Conservation (phyloP, 2,797 vertebrate species). For the Gallinago solitaria region DNA sequence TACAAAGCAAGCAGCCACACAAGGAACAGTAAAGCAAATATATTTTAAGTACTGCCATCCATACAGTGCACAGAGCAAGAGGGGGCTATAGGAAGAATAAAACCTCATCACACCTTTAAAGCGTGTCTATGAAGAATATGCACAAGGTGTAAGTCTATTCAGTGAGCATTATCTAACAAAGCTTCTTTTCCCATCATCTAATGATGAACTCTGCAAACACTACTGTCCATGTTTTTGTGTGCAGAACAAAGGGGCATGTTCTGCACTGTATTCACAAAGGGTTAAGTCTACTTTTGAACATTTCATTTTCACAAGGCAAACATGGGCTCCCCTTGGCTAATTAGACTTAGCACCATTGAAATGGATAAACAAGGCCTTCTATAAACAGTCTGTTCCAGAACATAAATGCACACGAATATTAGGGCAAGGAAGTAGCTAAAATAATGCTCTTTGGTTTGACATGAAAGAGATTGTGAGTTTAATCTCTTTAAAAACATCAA, state of each 20-base stretch:
- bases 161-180: not conserved
- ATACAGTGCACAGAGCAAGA: not conserved
- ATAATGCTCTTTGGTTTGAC: not conserved
- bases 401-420: not conserved
- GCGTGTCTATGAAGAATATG: not conserved
- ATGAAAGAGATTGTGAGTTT: not conserved
- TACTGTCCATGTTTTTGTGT: not conserved
- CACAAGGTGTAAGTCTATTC: not conserved
- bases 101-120: not conserved
- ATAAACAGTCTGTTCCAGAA: not conserved
- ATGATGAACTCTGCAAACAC: not conserved
- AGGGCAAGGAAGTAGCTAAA: not conserved
- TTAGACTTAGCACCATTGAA: not conserved
- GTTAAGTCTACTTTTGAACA: not conserved
- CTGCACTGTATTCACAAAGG: not conserved
- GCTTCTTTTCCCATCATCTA: not conserved
- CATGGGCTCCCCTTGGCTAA: not conserved
- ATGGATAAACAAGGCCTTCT: not conserved
- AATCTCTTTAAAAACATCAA: not conserved
- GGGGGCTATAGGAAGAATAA: not conserved
- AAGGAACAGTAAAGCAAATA: not conserved
- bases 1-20: not conserved
- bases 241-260: not conserved
- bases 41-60: not conserved
- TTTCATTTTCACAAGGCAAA: not conserved